Base-by-base conservation (phyloP, 2,888 invertebrate species). In the Brachyptera risi region DNA sequence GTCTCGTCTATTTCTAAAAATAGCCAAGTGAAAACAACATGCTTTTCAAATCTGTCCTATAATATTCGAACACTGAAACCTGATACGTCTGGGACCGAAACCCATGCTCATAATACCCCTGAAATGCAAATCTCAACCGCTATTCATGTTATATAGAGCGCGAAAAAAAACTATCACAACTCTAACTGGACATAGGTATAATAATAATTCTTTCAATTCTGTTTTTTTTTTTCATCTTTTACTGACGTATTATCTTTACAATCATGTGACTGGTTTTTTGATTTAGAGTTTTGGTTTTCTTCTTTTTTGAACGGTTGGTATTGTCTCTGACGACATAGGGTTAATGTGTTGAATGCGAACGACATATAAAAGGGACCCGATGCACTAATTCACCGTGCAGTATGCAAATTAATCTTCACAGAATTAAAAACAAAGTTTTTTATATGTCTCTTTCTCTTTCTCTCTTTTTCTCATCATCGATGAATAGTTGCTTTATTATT, bases 401-500 rank as follows among this genome's bases (percentile, higher is more conserved):
- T 49, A 49, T 49, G 49, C n/a, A 49, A 49, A 49, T 21, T 24
- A 24, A 49, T 9, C n/a, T n/a, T n/a, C n/a, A 38, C 15, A 38
- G 5, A 15, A 15, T 38, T 38, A 38, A 38, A 38, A 38, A 38
- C 40, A 38, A 38, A 38, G 40, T 38, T 38, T 38, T 38, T 38
- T 38, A 38, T 38, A n/a, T 4, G 17, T 49, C 49, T 23, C 23
- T 9, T 5, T 1, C 17, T 24, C 1, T 49, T 13, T 24, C 49
- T 24, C 23, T 49, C 24, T 23, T 13, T 49, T 3, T 23, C 40
- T 38, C 35, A 35, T 35, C 7, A 38, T 38, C n/a, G n/a, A n/a
- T n/a, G n/a, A n/a, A n/a, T n/a, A n/a, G n/a, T n/a, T n/a, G n/a
- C n/a, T n/a, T n/a, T n/a, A n/a, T n/a, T n/a, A n/a, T n/a, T n/a